Conservation (phyloP, 1,140 invertebrate species). For the Bombus turneri region DNA sequence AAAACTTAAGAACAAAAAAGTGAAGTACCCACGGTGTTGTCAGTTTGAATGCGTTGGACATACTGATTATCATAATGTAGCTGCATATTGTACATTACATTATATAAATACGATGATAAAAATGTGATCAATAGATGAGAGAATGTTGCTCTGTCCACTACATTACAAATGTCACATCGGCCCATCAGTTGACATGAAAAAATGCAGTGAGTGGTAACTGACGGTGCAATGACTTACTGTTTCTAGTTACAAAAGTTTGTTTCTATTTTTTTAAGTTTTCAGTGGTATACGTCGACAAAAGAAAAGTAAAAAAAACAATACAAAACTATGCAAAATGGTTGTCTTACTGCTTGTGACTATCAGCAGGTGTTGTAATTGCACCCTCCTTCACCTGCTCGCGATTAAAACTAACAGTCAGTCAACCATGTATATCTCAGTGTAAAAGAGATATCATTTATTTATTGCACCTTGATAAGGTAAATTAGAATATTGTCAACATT, state of each 20-base stretch:
- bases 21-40: constrained; percentile 71
- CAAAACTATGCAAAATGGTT: constrained; percentile 44
- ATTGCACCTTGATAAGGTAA: constrained; percentile 68
- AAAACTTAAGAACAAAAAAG: constrained; percentile 49
- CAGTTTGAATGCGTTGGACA: constrained; percentile 78
- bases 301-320: constrained; percentile 50
- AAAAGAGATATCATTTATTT: constrained; percentile 69
- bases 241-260: constrained; percentile 66
- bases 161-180: constrained; percentile 67
- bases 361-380: constrained; percentile 46
- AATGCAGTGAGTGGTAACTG: constrained; percentile 60
- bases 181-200: constrained; percentile 59
- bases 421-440: constrained; percentile 62
- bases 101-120: constrained; percentile 78
- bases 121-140: constrained; percentile 77
- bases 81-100: constrained; percentile 80
- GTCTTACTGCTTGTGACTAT: constrained; percentile 42
- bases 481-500: constrained; percentile 64
- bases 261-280: constrained; percentile 66
- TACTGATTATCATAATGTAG: constrained; percentile 79
- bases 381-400: constrained; percentile 53
- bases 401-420: constrained; percentile 42
- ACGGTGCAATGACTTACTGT: constrained; percentile 67
- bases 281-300: constrained; percentile 59
- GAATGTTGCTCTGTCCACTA: constrained; percentile 75